Base-by-base conservation (phyloP, 1,140 invertebrate genomes). In the Philopotamus ludificatus region DNA sequence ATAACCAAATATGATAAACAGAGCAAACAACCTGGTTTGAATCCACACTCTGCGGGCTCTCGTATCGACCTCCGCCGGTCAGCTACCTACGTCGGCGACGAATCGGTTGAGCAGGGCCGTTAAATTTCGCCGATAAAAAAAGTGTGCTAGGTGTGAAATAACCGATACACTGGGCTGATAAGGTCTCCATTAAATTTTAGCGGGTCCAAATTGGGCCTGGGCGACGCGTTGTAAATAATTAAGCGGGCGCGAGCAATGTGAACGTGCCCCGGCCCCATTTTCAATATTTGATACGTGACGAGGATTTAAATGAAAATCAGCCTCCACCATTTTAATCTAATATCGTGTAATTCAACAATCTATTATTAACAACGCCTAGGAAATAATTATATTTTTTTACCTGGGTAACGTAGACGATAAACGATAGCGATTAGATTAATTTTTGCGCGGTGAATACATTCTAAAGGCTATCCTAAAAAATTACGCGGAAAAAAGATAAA, bases 141-240 rank as follows among this genome's bases (percentile, higher is more conserved):
- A 7, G 4, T 4, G 15, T 9, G 18, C 7, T 16, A 15, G 44
- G 44, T 20, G 44, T 47, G 10, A 47, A 15, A 47, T 8, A 12
- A 20, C 8, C 18, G 44, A 47, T 47, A 47, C 8, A 47, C 10
- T n/a, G 4, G 4, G 8, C 18, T 47, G 18, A 47, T 47, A 47
- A 47, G 18, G 44, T 15, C 7, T 20, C 4, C 44, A 20, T 20
- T 34, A 34, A 34, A 34, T 34, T 34, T 34, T 7, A 34, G 28
- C 28, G n/a, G 28, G 4, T 12, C 28, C 28, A 34, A 34, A 34
- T 34, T 34, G 28, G 4, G 4, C 4, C 4, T 12, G 28, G 28
- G 12, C 28, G 4, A 47, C 44, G 15, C 44, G 18, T 47, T 47
- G 18, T 47, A 47, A 47, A 47, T 47, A 47, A 47, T 47, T 47